These are phyloP conservation scores for Agelastica alni DNA, from an alignment of 2,888 invertebrate genomes.

Conservation along the genomic window DNA sequence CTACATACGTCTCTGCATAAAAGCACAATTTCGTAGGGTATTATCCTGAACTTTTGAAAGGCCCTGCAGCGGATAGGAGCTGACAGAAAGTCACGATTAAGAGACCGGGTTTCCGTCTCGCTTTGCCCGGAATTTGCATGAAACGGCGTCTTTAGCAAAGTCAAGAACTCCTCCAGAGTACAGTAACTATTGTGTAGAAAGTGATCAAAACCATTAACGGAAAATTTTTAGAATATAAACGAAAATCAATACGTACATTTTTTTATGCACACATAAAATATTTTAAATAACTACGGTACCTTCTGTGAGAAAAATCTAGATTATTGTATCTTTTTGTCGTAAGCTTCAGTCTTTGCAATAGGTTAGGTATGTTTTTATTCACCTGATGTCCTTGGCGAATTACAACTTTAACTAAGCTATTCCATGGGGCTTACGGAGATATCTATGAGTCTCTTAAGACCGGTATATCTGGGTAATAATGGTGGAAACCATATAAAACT, in stretches of 20 bases:
- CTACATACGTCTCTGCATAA: conserved; percentile 1
- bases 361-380: too few species aligned
- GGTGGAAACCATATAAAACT: too few species aligned
- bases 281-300: too few species aligned
- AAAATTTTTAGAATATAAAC: conserved; percentile 15
- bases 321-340: too few species aligned
- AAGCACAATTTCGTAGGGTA: conserved; percentile 10
- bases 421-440: too few species aligned
- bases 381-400: too few species aligned
- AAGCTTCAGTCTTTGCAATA: too few species aligned
- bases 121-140: conserved; percentile 31
- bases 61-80: conserved; percentile 29
- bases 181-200: conserved; percentile 20
- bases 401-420: too few species aligned
- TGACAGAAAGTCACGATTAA: conserved; percentile 34
- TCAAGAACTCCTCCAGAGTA: conserved; percentile 23
- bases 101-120: conserved; percentile 21
- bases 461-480: too few species aligned
- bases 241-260: conserved; percentile 10
- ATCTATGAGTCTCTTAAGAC: too few species aligned
- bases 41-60: conserved; percentile 26
- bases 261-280: too few species aligned
- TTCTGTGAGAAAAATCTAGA: too few species aligned
- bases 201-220: conserved; percentile 19
- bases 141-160: conserved; percentile 25